Evolutionary conservation across 2,797 vertebrate species (phyloP).

Genomic region (Catamblyrhynchus diadema): DNA sequence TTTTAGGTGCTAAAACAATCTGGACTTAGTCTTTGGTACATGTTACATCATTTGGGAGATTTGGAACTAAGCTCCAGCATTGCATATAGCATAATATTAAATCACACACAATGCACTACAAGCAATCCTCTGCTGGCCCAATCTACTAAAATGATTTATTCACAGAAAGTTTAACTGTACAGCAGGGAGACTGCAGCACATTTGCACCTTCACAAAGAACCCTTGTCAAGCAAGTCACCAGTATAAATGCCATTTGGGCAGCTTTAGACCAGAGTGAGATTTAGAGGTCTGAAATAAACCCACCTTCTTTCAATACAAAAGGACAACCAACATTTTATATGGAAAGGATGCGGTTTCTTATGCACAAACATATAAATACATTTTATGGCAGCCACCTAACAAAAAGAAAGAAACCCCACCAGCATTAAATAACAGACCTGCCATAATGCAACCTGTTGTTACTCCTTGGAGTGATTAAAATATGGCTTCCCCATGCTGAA

Average conservation of each 20-base stretch:
- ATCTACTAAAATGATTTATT: slow-evolving; percentile 64
- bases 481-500: slow-evolving; percentile 1
- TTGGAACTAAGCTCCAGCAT: slow-evolving; percentile 30
- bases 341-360: slow-evolving; percentile 34
- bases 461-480: slow-evolving; percentile 63
- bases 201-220: slow-evolving; percentile 52
- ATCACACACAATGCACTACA: slow-evolving; percentile 26
- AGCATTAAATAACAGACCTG: slow-evolving; percentile 60
- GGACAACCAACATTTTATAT: slow-evolving; percentile 37
- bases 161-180: slow-evolving; percentile 51
- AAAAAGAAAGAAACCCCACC: background rate
- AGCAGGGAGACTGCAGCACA: slow-evolving; percentile 19
- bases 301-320: slow-evolving; percentile 1
- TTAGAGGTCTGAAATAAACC: slow-evolving; percentile 38
- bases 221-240: slow-evolving; percentile 25
- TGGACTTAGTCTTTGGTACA: background rate
- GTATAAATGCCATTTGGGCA: slow-evolving; percentile 45
- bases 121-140: slow-evolving; percentile 53
- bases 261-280: slow-evolving; percentile 38
- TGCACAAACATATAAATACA: slow-evolving; percentile 65
- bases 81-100: slow-evolving; percentile 32
- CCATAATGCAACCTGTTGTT: slow-evolving; percentile 52
- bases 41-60: background rate
- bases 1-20: background rate
- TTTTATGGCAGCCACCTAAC: slow-evolving; percentile 49